Evolutionary conservation across 2,113 vertebrate species (phyloP).

Genomic region (Martes martes): DNA sequence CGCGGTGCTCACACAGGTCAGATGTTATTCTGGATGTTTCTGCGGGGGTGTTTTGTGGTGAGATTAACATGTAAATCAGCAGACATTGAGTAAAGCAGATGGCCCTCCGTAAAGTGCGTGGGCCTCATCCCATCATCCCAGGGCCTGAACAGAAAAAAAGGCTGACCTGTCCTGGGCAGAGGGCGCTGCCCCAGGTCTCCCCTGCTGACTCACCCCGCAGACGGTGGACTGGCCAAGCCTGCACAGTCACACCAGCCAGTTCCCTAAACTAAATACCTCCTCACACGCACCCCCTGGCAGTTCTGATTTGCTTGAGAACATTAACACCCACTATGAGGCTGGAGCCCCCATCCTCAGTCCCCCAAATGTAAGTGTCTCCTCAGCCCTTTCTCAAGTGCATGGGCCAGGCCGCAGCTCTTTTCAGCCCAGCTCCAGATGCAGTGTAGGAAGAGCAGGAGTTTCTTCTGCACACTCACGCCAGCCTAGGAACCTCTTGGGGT

Average conservation of each 20-base stretch:
- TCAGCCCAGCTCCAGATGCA: not conserved
- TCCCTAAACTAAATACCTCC: not conserved
- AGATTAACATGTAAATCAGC: not conserved
- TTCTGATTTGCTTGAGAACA: not conserved
- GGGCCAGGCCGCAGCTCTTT: not conserved
- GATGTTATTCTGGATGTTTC: not conserved
- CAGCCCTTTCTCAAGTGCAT: not conserved
- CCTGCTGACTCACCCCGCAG: not conserved
- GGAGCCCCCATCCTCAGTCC: not conserved
- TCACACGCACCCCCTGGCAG: not conserved
- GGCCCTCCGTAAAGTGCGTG: not conserved
- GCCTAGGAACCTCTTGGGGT: not conserved
- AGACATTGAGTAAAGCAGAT: not conserved
- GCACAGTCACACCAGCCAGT: not conserved
- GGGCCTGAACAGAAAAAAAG: not conserved
- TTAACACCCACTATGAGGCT: no score
- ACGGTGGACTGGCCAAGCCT: not conserved
- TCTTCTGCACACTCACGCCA: not conserved
- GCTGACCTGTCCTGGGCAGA: not conserved
- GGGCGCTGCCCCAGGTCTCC: rapidly evolving
- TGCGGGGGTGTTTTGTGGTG: not conserved
- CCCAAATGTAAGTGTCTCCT: not conserved
- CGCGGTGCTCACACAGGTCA: rapidly evolving
- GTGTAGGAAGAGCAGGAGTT: not conserved
- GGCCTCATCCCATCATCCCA: not conserved